Evolutionary conservation across 2,888 invertebrate species (phyloP), one percentile per base, ranked within the genome.

Genomic region (Dynastes grantii): DNA sequence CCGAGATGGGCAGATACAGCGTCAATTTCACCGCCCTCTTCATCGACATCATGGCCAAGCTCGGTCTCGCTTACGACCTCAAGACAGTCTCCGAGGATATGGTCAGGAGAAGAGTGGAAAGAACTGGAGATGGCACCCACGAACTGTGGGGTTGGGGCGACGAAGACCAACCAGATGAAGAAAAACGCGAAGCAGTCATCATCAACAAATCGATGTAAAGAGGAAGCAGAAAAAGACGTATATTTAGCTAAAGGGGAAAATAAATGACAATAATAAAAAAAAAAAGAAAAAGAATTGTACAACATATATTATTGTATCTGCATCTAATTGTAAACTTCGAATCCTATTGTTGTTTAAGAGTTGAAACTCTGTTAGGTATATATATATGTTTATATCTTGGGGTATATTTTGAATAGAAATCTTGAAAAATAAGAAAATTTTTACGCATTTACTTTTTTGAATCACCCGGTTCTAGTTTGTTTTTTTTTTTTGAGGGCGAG

Each of bases 61-160:
- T 97, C 82, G 97, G 97, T 22, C 95, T 94, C 93, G 97, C 96
- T 0, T 96, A 96, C 86, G 96, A 97, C 87, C 88, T 96, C 83
- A 97, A 96, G 88, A 94, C 94, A 0, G 96, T 95, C 0, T 93
- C 95, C 0, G 86, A 90, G 8, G 93, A 94, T 73, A 93, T 94
- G 83, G 91, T 95, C 11, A 90, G 92, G 85, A 93, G 91, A 84
- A 90, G 96, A 22, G 94, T 94, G 0, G 88, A 91, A 84, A 91
- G 95, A 79, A 95, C 95, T 0, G 95, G 95, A 0, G 95, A 95
- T 83, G 95, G 95, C 0, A 90, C 91, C 0, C 95, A 94, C 85
- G 91, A 92, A 61, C 89, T 94, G 45, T 96, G 96, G 96, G 96
- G 95, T 0, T 94, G 94, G 94, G 94, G 94, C 0, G 94, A 94